phyloP scores from a whole-genome alignment of 2,888 invertebrate genomes.

The Aporophyla lueneburgensis region DNA sequence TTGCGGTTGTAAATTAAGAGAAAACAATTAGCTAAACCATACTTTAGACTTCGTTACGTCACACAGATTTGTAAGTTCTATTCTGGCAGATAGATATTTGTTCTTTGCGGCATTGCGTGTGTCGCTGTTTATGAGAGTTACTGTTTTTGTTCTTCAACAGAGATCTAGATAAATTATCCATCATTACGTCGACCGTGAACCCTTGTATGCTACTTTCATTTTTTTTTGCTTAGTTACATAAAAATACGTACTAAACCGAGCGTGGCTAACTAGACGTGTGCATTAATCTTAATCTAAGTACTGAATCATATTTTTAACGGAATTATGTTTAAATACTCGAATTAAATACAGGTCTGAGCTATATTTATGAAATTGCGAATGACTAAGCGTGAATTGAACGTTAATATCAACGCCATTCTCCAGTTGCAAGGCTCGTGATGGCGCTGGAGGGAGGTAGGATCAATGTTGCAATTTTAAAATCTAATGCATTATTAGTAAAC shows the following conservation, averaged over 20 bases:
- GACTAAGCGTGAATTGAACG: conserved; percentile 39
- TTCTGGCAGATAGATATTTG: neutral
- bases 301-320: neutral
- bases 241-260: conserved; percentile 26
- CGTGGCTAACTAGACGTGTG: conserved; percentile 25
- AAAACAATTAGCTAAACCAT: conserved; percentile 61
- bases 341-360: conserved; percentile 9
- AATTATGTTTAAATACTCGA: conserved; percentile 14
- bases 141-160: conserved; percentile 9
- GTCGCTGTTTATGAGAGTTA: neutral
- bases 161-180: conserved; percentile 4
- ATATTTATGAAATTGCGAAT: conserved; percentile 34
- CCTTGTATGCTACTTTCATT: conserved; percentile 47
- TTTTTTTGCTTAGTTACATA: conserved; percentile 29
- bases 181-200: conserved; percentile 29
- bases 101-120: neutral
- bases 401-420: conserved; percentile 54
- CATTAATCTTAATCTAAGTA: conserved; percentile 13
- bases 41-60: conserved; percentile 26
- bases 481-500: conserved; percentile 59
- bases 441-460: conserved; percentile 40
- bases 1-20: conserved; percentile 67
- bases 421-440: conserved; percentile 53
- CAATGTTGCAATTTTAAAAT: conserved; percentile 65
- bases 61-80: neutral